Evolutionary conservation across 35 echinoderm and acorn worm species (phyloP).

Genomic region (Heliocidaris erythrogramma): DNA sequence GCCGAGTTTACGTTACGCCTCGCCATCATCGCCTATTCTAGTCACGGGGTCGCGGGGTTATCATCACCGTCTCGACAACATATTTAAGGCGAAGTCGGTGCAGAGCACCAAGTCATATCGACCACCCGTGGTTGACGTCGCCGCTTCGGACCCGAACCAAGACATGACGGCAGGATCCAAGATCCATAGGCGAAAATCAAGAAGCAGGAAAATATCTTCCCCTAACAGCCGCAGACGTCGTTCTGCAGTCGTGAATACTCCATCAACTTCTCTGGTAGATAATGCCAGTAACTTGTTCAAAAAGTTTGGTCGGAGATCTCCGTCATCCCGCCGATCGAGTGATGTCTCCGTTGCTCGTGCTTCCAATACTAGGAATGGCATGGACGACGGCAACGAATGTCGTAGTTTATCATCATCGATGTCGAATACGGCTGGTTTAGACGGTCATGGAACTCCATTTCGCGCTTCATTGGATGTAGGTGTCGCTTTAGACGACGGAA

Average conservation of each 20-base stretch:
- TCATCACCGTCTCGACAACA: slow-evolving; percentile 19
- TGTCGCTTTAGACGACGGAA: background rate
- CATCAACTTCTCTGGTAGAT: background rate
- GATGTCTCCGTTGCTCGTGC: background rate
- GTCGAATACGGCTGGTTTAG: background rate
- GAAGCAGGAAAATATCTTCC: slow-evolving; percentile 2
- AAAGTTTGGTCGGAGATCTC: background rate
- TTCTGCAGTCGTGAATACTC: background rate
- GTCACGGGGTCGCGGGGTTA: slow-evolving; percentile 14
- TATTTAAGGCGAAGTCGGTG: slow-evolving; percentile 26
- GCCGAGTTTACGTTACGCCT: slow-evolving; percentile 32
- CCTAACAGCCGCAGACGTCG: background rate
- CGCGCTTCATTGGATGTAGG: background rate
- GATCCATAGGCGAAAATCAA: background rate
- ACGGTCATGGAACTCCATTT: background rate
- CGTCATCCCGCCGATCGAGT: background rate
- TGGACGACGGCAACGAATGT: background rate
- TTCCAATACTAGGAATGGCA: background rate
- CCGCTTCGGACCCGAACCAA: background rate
- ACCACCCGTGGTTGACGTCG: background rate
- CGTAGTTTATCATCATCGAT: background rate
- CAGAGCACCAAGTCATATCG: slow-evolving; percentile 33
- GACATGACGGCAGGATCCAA: background rate
- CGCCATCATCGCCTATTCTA: background rate
- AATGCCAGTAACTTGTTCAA: background rate